A percentile compares a stretch with the other conserved stretches of the same genome.
Conservation (phyloP, 2,888 invertebrate species). For the Mongoloraphidia duomilia region DNA sequence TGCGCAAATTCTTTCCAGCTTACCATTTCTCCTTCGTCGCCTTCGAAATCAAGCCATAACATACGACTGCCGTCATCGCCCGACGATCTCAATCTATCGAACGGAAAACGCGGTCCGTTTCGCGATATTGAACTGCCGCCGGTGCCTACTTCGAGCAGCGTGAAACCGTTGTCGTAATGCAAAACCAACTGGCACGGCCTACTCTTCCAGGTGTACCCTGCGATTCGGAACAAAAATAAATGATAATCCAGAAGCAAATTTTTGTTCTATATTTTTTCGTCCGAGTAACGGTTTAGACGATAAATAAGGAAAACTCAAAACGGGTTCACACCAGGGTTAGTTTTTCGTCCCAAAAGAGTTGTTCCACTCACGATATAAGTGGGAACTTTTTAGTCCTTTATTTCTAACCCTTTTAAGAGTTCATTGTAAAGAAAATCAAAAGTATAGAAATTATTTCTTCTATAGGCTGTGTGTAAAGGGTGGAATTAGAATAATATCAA, state of each 20-base stretch:
- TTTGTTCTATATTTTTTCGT: background rate
- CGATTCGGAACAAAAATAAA: constrained; percentile 5
- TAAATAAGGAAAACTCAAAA: background rate
- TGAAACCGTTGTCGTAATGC: constrained; percentile 78
- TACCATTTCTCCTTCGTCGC: constrained; percentile 66
- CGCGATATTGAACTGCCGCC: constrained; percentile 27
- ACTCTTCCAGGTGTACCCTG: constrained; percentile 57
- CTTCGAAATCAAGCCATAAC: constrained; percentile 88
- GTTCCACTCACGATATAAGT: too few relatives aligned
- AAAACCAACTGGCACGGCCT: constrained; percentile 59
- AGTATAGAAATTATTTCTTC: too few relatives aligned
- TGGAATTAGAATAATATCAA: too few relatives aligned
- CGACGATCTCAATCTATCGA: constrained; percentile 84
- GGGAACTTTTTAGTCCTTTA: too few relatives aligned
- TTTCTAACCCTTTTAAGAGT: too few relatives aligned
- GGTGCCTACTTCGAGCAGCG: constrained; percentile 47
- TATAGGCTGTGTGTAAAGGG: too few relatives aligned
- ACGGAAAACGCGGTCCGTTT: constrained; percentile 60
- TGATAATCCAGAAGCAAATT: background rate
- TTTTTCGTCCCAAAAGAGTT: too few relatives aligned
- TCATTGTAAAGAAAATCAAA: too few relatives aligned
- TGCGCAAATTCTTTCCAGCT: constrained; percentile 23
- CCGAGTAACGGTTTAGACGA: too few relatives aligned
- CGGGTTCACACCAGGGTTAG: background rate
- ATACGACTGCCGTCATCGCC: constrained; percentile 87